These are phyloP conservation scores for Leptatherina wallacei DNA, from an alignment of 2,797 vertebrate species.

Conservation along the genomic window DNA sequence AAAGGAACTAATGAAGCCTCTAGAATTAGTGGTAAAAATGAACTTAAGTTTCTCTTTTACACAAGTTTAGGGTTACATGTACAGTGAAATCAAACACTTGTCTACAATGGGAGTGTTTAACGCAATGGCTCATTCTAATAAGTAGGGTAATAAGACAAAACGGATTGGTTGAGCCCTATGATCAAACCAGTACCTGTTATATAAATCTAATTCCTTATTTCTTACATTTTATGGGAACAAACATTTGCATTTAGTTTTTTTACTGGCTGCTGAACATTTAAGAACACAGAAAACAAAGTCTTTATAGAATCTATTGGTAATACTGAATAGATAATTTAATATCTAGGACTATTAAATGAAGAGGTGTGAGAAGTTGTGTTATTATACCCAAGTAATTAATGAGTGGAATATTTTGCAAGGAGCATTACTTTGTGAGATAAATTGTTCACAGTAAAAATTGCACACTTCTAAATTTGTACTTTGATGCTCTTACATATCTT, in stretches of 20 bases:
- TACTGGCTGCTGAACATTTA: slow-evolving; percentile 2
- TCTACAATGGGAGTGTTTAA: slow-evolving; percentile 4
- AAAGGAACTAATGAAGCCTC: background rate
- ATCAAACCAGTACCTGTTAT: background rate
- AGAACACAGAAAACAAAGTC: background rate
- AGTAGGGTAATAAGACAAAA: background rate
- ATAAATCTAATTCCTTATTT: background rate
- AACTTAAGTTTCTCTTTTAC: background rate
- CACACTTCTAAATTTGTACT: slow-evolving; percentile 33
- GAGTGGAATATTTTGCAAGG: slow-evolving; percentile 5
- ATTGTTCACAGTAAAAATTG: slow-evolving; percentile 20
- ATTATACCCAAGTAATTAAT: slow-evolving; percentile 13
- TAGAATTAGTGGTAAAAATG: background rate
- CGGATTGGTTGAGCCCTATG: background rate
- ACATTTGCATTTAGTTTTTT: background rate
- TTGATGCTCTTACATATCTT: background rate
- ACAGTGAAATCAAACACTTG: slow-evolving; percentile 2
- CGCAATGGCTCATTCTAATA: background rate
- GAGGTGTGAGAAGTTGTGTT: background rate
- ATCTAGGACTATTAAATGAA: background rate
- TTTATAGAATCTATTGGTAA: background rate
- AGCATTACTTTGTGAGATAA: background rate
- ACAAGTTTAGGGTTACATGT: background rate
- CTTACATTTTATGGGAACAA: slow-evolving; percentile 1
- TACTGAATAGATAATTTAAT: background rate